phyloP scores from a whole-genome alignment of 2,797 vertebrate genomes.

The Amphiprion clarkii region DNA sequence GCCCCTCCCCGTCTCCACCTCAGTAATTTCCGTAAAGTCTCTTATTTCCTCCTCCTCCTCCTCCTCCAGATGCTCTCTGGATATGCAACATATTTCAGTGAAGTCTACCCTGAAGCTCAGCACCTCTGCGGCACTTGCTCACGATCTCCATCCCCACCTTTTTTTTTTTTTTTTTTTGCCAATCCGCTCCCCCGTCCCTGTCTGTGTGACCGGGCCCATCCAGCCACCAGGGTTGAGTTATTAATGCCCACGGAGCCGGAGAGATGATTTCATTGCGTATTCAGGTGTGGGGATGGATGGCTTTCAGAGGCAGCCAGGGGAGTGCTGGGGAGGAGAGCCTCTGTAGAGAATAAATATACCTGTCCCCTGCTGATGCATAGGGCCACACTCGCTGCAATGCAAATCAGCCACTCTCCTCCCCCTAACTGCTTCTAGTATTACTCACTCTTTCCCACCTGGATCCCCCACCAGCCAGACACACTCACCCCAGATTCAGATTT shows the following conservation, averaged over 20 bases:
- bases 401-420: constrained; percentile 77
- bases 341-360: constrained; percentile 85
- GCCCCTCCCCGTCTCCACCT: neutral
- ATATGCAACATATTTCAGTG: constrained; percentile 37
- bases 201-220: constrained; percentile 61
- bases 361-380: constrained; percentile 83
- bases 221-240: constrained; percentile 78
- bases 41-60: constrained; percentile 19
- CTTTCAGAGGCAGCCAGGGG: constrained; percentile 74
- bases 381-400: constrained; percentile 81
- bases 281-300: constrained; percentile 83
- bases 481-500: constrained; percentile 52
- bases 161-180: constrained; percentile 47
- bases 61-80: constrained; percentile 15
- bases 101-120: constrained; percentile 36
- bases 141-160: constrained; percentile 36
- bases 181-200: constrained; percentile 61
- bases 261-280: constrained; percentile 85
- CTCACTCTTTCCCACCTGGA: constrained; percentile 74
- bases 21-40: constrained; percentile 24
- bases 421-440: constrained; percentile 71
- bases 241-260: constrained; percentile 77
- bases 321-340: constrained; percentile 80
- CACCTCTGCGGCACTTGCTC: constrained; percentile 45
- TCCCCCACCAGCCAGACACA: constrained; percentile 50